phyloP scores from a whole-genome alignment of 1,140 invertebrate genomes.

The Araneus ventricosus region DNA sequence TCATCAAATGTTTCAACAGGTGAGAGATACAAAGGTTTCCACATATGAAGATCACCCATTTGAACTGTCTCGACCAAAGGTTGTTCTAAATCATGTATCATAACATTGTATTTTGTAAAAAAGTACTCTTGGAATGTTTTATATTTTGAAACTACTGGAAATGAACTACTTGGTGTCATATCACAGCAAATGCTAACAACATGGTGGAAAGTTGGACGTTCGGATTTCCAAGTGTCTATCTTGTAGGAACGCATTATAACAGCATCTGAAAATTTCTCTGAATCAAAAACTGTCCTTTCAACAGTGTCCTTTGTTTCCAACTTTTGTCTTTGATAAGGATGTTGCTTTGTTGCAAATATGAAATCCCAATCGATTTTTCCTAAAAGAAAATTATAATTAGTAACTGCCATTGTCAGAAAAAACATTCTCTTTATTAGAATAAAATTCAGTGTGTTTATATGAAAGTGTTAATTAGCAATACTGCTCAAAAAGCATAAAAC shows the following conservation, averaged over 20 bases:
- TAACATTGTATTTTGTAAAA: slow-evolving; percentile 93
- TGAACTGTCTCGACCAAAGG: slow-evolving; percentile 91
- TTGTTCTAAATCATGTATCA: slow-evolving; percentile 93
- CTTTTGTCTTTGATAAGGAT: slow-evolving; percentile 64
- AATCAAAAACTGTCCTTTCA: slow-evolving; percentile 85
- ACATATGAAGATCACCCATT: neutral
- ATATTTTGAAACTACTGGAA: slow-evolving; percentile 90
- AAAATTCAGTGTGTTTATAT: too few relatives aligned
- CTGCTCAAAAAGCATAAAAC: too few relatives aligned
- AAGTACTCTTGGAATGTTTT: slow-evolving; percentile 98
- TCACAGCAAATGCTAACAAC: slow-evolving; percentile 95
- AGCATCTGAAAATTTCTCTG: slow-evolving; percentile 91
- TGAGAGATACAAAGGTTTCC: slow-evolving; percentile 64
- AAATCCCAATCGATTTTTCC: slow-evolving; percentile 92
- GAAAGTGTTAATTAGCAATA: too few relatives aligned
- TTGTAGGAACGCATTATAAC: slow-evolving; percentile 97
- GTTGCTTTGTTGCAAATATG: slow-evolving; percentile 84
- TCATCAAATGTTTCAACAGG: slow-evolving; percentile 58
- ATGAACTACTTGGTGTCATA: slow-evolving; percentile 92
- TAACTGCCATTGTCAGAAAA: too few relatives aligned
- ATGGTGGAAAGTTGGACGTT: slow-evolving; percentile 94
- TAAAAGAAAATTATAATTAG: neutral
- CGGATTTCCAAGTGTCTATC: slow-evolving; percentile 90
- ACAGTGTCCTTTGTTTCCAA: slow-evolving; percentile 66
- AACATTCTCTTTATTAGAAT: too few relatives aligned